Conservation (phyloP, 1,140 invertebrate genomes). For the Calephelis virginiensis region DNA sequence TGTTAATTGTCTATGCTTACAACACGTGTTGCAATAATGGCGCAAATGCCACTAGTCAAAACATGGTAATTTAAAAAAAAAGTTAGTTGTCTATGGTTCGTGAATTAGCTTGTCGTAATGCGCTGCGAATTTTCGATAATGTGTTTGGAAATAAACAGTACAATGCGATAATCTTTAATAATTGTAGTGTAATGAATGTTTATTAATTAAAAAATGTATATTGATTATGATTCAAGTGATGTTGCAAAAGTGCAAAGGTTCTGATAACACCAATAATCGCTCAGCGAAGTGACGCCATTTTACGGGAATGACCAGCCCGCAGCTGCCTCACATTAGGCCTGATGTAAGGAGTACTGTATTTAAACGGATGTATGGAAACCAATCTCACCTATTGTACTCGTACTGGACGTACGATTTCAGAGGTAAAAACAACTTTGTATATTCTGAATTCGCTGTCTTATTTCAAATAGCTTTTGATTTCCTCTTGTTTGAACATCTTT, state of each 20-base stretch:
- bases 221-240: slow-evolving; percentile 48
- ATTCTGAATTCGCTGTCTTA: slow-evolving; percentile 53
- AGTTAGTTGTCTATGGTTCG: slow-evolving; percentile 59
- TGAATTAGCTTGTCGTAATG: slow-evolving; percentile 75
- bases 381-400: slow-evolving; percentile 70
- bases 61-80: slow-evolving; percentile 39
- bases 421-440: slow-evolving; percentile 51
- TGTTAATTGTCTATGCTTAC: slow-evolving; percentile 42
- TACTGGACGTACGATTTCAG: slow-evolving; percentile 76
- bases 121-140: slow-evolving; percentile 64
- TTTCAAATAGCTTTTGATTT: slow-evolving; percentile 69
- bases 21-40: slow-evolving; percentile 51
- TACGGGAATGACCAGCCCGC: slow-evolving; percentile 78
- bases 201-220: slow-evolving; percentile 54
- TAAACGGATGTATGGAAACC: slow-evolving; percentile 74
- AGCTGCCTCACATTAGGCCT: slow-evolving; percentile 73
- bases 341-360: slow-evolving; percentile 68
- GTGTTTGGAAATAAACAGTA: slow-evolving; percentile 75
- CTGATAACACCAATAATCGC: slow-evolving; percentile 71
- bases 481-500: slow-evolving; percentile 70
- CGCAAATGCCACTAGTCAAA: slow-evolving; percentile 12
- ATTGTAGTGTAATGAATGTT: slow-evolving; percentile 45
- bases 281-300: slow-evolving; percentile 77
- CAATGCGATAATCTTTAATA: slow-evolving; percentile 47
- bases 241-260: slow-evolving; percentile 51